Evolutionary conservation across 2,797 vertebrate genomes (phyloP).

Genomic region (Vespertilio murinus): DNA sequence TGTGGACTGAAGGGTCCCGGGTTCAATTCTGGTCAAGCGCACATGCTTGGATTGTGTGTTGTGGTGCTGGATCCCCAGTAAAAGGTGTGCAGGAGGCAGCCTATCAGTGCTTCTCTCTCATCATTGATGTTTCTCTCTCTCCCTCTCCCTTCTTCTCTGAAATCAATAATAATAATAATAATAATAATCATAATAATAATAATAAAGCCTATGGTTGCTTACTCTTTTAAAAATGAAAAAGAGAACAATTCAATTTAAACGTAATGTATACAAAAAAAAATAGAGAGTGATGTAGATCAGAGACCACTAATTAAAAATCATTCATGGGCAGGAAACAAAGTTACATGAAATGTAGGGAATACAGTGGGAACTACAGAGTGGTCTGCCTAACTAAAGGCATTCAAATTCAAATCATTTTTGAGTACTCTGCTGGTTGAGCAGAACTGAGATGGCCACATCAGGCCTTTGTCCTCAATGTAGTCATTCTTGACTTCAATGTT

Average conservation of each 20-base stretch:
- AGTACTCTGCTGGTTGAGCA: constrained; percentile 11
- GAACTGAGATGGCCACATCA: background rate
- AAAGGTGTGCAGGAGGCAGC: no score
- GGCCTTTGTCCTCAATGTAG: background rate
- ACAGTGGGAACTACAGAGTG: background rate
- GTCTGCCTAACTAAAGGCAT: background rate
- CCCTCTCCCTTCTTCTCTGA: background rate
- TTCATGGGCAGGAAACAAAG: background rate
- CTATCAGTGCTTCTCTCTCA: no score
- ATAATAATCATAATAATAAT: no score
- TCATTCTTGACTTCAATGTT: background rate
- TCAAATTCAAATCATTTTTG: constrained; percentile 63
- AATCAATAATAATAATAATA: background rate
- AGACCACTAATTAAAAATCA: background rate
- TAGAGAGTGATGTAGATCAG: background rate
- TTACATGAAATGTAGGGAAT: background rate
- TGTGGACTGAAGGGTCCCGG: no score
- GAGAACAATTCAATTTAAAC: background rate
- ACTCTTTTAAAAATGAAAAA: constrained; percentile 45
- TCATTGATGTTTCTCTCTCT: no score
- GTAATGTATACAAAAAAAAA: background rate
- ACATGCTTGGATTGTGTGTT: no score
- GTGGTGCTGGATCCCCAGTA: no score
- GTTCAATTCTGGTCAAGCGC: no score
- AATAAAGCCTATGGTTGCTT: background rate